Evolutionary conservation across 2,797 vertebrate genomes (phyloP), one percentile per base, ranked within the genome.

Genomic region (Xenopus petersii): DNA sequence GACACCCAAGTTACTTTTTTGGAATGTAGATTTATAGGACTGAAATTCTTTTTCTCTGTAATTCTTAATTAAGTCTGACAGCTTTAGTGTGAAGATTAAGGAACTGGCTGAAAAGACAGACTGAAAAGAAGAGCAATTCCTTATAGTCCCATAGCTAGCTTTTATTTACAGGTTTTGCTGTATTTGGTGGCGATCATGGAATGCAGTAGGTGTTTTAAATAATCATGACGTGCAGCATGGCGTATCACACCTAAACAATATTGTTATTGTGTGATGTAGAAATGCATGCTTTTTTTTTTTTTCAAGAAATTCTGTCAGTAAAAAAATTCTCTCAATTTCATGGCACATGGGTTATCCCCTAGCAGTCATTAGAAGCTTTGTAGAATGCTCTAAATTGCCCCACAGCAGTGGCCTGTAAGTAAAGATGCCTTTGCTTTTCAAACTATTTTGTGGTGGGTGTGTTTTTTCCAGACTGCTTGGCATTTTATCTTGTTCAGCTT

Each of bases 51-150:
- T 65, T 86, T 66, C 81, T 70, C 79, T 68, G 12, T 85, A 85
- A 86, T 80, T 87, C 85, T 83, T 85, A 83, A 88, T 85, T 85
- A 88, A 83, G 54, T 76, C 75, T 82, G 84, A 80, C 82, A 82
- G 82, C 62, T 87, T 84, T 81, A 84, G 79, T 82, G 68, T 66
- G 75, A 77, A 80, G 84, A 81, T 72, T 80, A 83, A 83, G 81
- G 82, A 74, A 70, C 73, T 71, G 80, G 73, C 80, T 79, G 60
- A 75, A 79, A 83, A 82, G 81, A 83, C 68, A 79, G 80, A 71
- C 70, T 81, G 77, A 70, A 82, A 82, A 83, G 73, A 81, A 82
- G 80, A 73, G 36, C 70, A 75, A 83, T 72, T 80, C 75, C 74
- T 86, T 84, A 75, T 82, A 79, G 83, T 82, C 82, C 81, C 80